Conservation (phyloP, 2,113 vertebrate species). For the Nipponia nippon region DNA sequence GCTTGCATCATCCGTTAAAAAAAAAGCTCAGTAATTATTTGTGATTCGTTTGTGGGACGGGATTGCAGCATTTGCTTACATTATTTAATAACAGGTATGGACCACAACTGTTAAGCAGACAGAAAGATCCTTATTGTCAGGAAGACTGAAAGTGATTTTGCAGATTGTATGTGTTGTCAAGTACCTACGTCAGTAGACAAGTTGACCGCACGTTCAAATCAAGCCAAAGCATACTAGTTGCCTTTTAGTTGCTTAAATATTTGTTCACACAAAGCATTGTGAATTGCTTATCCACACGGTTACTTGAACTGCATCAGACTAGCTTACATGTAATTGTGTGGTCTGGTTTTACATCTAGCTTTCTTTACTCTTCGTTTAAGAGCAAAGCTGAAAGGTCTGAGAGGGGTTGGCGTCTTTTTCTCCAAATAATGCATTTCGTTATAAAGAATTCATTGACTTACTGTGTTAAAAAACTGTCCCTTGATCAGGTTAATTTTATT, state of each 20-base stretch:
- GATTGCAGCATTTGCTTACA: neutral
- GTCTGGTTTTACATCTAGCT: neutral
- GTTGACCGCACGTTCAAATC: neutral
- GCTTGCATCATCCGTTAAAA: neutral
- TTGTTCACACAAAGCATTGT: neutral
- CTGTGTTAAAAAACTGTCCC: neutral
- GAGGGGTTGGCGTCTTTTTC: neutral
- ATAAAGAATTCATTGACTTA: slow-evolving; percentile 18
- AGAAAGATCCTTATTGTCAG: neutral
- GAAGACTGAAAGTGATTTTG: neutral
- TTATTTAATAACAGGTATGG: neutral
- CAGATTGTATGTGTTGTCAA: neutral
- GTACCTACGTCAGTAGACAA: neutral
- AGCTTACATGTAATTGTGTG: neutral
- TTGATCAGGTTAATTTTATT: slow-evolving; percentile 46
- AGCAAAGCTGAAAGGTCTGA: neutral
- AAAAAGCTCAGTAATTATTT: neutral
- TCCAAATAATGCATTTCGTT: neutral
- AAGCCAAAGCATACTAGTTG: neutral
- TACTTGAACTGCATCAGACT: neutral
- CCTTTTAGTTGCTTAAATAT: neutral
- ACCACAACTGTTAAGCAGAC: neutral
- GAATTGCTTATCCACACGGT: neutral
- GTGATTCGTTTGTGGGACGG: neutral
- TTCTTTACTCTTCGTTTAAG: neutral